Percentiles rank a stretch among this genome's conserved stretches.
phyloP scores from a whole-genome alignment of 2,113 vertebrate species.

The Butastur rufipennis region DNA sequence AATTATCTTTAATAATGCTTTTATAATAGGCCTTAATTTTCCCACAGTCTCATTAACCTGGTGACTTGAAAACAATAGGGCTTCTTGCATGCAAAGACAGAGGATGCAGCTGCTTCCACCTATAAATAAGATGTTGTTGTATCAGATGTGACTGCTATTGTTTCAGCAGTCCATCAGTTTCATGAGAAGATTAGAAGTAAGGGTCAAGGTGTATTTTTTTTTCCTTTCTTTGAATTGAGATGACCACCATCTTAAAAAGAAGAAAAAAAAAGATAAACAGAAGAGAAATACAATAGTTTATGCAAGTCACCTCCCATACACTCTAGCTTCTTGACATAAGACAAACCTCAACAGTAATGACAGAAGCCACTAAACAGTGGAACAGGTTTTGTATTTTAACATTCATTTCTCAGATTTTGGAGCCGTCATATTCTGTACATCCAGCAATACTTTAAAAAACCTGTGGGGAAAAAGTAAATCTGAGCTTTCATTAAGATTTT shows the following conservation, averaged over 20 bases:
- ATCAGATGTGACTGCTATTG: not conserved
- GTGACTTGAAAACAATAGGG: constrained; percentile 43
- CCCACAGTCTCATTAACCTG: constrained; percentile 10
- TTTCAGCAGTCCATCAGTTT: not conserved
- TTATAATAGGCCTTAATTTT: not conserved
- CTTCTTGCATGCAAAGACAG: not conserved
- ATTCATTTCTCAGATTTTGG: not conserved
- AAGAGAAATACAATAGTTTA: not conserved
- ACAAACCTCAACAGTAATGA: not conserved
- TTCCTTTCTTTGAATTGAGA: not conserved
- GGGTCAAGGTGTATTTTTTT: not conserved
- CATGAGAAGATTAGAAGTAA: not conserved
- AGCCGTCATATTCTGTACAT: not conserved
- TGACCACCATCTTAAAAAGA: not conserved
- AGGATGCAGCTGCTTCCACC: constrained; percentile 61
- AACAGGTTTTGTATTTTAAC: not conserved
- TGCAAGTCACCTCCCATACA: not conserved
- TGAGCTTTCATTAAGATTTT: not conserved
- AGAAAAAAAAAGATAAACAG: not conserved
- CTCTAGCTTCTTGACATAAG: not conserved
- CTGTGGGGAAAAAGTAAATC: not conserved
- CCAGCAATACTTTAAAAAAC: not conserved
- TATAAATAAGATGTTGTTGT: constrained; percentile 11
- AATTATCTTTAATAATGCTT: not conserved
- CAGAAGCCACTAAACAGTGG: not conserved